Base-by-base conservation (phyloP, 2,113 vertebrate genomes). In the Diphyllodes magnificus region DNA sequence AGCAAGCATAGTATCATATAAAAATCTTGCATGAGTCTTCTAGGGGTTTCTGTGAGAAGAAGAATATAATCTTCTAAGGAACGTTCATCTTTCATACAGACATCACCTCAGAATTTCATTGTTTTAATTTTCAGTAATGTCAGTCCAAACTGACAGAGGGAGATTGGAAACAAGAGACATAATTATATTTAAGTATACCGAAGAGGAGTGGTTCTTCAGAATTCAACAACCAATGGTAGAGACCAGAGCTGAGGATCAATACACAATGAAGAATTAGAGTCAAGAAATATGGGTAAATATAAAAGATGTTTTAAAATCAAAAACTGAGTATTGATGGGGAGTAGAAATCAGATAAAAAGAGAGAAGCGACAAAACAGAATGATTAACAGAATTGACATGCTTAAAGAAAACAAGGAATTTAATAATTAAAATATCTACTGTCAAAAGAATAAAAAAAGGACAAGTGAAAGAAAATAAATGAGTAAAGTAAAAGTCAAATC, bases 391-490 rank as follows among this genome's bases (percentile, higher is more conserved):
- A 97, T 79, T 94, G 90, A 64, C 72, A 68, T 81, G 25, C 64
- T 93, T 86, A 96, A 97, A 96, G 86, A 90, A 97, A 95, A 91
- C 82, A 95, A 92, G 51, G 86, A 96, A 96, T 94, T 86, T 92
- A 97, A 96, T 97, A 92, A 96, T 94, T 96, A 91, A 97, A 97
- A 83, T 94, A 47, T 91, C 66, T 96, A 39, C 75, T 86, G 61
- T 94, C 37, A 94, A 75, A 91, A 76, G 42, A 66, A 63, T 70
- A 77, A 65, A 40, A 76, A 86, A 88, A 90, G 40, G 30, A 64
- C 24, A 56, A 71, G 50, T 49, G 31, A 91, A 90, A 86, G 57
- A 82, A 76, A 96, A 68, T 45, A 92, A 92, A 94, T 79, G 70
- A 96, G 66, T 76, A 81, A 96, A 91, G 68, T 80, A 95, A 84